phyloP scores from a whole-genome alignment of 2,888 invertebrate genomes.

The Hypolimnas misippus region DNA sequence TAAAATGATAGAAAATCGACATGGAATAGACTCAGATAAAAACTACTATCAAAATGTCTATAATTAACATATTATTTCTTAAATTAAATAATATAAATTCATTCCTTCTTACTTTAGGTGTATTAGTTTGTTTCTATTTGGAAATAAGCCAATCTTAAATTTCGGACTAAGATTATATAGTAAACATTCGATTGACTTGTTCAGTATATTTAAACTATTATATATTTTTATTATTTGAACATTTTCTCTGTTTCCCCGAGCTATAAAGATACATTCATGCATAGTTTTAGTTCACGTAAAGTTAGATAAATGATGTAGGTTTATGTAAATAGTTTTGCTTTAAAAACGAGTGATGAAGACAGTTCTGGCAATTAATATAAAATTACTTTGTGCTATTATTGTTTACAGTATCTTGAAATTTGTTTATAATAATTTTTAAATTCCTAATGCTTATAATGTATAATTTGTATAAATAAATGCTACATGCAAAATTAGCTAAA shows the following conservation, averaged over 20 bases:
- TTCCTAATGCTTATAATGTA: conserved; percentile 17
- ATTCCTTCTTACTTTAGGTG: conserved; percentile 76
- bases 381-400: conserved; percentile 46
- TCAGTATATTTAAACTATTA: conserved; percentile 60
- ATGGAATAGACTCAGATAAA: conserved; percentile 43
- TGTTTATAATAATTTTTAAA: conserved; percentile 21
- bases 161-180: conserved; percentile 48
- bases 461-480: conserved; percentile 11
- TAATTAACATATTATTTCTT: conserved; percentile 55
- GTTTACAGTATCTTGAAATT: conserved; percentile 39
- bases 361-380: conserved; percentile 53
- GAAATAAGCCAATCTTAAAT: conserved; percentile 42
- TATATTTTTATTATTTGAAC: conserved; percentile 60
- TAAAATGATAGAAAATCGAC: conserved; percentile 38
- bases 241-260: conserved; percentile 52
- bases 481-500: conserved; percentile 11
- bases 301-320: conserved; percentile 63
- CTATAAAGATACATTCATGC: conserved; percentile 49
- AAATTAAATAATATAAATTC: conserved; percentile 63
- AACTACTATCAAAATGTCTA: conserved; percentile 42
- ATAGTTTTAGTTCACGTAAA: conserved; percentile 59
- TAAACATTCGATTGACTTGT: conserved; percentile 50
- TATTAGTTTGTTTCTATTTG: conserved; percentile 39
- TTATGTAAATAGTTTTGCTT: conserved; percentile 78
- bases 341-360: conserved; percentile 49